phyloP scores from a whole-genome alignment of 2,113 vertebrate species.

The Carettochelys insculpta region DNA sequence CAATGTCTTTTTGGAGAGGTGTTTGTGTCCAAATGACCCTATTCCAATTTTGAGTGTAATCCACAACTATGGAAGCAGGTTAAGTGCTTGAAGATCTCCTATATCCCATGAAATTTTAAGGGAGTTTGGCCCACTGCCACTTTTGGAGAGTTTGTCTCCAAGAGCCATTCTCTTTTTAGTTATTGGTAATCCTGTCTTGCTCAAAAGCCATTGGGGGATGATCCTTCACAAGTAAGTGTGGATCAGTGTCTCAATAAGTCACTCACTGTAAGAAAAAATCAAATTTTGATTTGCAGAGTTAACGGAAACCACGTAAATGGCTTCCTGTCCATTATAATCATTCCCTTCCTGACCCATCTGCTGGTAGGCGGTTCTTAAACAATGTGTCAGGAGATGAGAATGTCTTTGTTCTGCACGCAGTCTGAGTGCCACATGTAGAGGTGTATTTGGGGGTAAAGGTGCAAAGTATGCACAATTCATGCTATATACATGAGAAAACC shows the following conservation, averaged over 20 bases:
- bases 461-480: background rate
- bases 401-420: slow-evolving; percentile 21
- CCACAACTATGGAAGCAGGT: background rate
- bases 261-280: background rate
- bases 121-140: background rate
- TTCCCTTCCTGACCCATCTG: background rate
- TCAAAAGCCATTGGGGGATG: background rate
- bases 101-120: background rate
- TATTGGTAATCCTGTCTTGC: background rate
- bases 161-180: background rate
- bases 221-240: no score
- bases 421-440: background rate
- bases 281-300: background rate
- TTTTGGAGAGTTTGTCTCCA: background rate
- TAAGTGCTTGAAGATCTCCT: background rate
- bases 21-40: background rate
- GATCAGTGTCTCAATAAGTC: background rate
- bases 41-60: background rate
- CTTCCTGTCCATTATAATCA: background rate
- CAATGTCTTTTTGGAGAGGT: background rate
- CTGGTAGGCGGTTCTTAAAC: background rate
- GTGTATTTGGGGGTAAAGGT: fast-evolving
- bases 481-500: fast-evolving
- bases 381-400: slow-evolving; percentile 8
- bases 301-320: slow-evolving; percentile 16